Evolutionary conservation across 2,888 invertebrate species (phyloP), one percentile per base, ranked within the genome.

Genomic region (Amphipyra tragopoginis): DNA sequence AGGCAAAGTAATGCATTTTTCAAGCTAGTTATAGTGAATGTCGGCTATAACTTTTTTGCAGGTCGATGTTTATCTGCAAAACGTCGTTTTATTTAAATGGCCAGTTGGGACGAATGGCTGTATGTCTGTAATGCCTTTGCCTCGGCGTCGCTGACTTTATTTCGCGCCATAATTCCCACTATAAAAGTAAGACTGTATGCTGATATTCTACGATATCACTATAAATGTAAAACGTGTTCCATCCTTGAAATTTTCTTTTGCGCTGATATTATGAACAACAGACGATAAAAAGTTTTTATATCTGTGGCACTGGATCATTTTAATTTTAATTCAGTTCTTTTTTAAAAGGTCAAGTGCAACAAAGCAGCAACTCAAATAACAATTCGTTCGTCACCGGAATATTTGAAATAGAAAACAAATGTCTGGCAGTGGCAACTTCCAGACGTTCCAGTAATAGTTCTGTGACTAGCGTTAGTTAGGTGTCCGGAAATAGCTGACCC

Each of bases 331-430:
- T n/a, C n/a, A n/a, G 45, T 45, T 38, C 34, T 34, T 36, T 45
- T 66, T 43, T 40, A 15, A 69, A 68, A 63, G 1, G 34, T 13
- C 42, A 72, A 66, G 45, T 61, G 53, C 34, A 72, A 55, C 11
- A 49, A 60, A 49, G 8, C 11, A 26, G 7, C 13, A 34, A n/a
- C 29, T 44, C 38, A 53, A 56, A 66, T 53, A 66, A 47, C 50
- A 43, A 38, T 38, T 57, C 33, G 7, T 45, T 56, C 45, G 53
- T 53, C 62, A 64, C 47, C 43, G 43, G 9, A 53, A 15, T 42
- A 50, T 50, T 34, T 68, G 33, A 72, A 72, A 72, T 68, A 72
- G 58, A 73, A 55, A 68, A 55, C 58, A 58, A 58, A 72, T 47
- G 45, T 59, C 55, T 68, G 53, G 45, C 72, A 33, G 29, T 69